Conservation (phyloP, 2,888 invertebrate species). For the Linnaemya tessellans region DNA sequence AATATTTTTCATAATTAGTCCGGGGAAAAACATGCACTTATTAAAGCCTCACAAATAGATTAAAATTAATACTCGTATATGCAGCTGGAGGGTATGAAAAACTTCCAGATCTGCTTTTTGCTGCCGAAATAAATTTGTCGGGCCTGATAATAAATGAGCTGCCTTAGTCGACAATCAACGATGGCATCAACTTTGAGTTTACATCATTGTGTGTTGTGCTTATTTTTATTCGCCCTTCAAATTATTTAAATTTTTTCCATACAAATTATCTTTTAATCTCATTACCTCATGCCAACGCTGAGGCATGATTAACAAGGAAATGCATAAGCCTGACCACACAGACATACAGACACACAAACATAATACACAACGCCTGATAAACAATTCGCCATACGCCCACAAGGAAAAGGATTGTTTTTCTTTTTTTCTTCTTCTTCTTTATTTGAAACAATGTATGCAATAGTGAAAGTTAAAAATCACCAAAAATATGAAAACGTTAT, state of each 20-base stretch:
- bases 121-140: too few relatives aligned
- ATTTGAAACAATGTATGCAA: slow-evolving; percentile 40
- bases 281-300: neutral
- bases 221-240: too few relatives aligned
- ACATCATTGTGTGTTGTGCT: too few relatives aligned
- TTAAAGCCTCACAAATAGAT: too few relatives aligned
- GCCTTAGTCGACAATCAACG: too few relatives aligned
- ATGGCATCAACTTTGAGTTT: too few relatives aligned
- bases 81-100: too few relatives aligned
- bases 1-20: too few relatives aligned
- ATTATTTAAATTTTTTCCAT: neutral
- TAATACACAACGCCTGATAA: slow-evolving; percentile 28
- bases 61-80: too few relatives aligned
- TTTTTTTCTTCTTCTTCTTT: neutral
- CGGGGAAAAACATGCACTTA: too few relatives aligned
- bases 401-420: slow-evolving; percentile 48
- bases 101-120: too few relatives aligned
- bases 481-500: slow-evolving; percentile 20
- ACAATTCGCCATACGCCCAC: slow-evolving; percentile 41
- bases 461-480: slow-evolving; percentile 53
- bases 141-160: too few relatives aligned
- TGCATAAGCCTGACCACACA: neutral
- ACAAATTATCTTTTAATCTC: neutral
- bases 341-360: neutral
- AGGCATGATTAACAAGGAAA: slow-evolving; percentile 5